Conservation (phyloP, 2,113 vertebrate genomes). For the Sapayoa aenigma region DNA sequence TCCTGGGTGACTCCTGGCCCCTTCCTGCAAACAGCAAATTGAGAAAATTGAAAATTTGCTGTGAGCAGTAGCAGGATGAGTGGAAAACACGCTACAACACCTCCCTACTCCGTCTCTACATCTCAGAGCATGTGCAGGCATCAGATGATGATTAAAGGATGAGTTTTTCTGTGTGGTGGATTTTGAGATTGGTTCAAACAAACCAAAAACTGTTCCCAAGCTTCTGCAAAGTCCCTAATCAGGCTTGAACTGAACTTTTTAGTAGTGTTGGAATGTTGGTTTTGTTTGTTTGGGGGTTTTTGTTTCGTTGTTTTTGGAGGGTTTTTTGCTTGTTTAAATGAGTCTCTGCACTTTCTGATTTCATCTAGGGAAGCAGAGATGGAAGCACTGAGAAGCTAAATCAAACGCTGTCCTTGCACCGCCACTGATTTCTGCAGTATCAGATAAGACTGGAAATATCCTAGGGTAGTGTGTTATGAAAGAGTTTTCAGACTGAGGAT, state of each 20-base stretch:
- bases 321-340: not conserved
- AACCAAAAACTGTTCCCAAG: not conserved
- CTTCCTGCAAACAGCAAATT: not conserved
- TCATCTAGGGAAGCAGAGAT: not conserved
- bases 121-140: not conserved
- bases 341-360: not conserved
- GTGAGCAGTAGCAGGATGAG: not conserved
- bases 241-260: not conserved
- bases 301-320: not conserved
- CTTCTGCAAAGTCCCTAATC: not conserved
- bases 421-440: not conserved
- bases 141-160: not conserved
- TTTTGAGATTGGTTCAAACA: not conserved
- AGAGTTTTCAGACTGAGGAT: not conserved
- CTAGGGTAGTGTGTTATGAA: not conserved
- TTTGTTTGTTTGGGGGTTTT: not conserved
- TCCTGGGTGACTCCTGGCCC: not conserved
- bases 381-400: not conserved
- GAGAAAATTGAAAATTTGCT: not conserved
- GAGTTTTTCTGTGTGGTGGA: not conserved
- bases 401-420: not conserved
- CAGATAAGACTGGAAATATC: not conserved
- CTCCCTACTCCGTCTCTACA: accelerated
- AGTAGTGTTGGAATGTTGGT: not conserved
- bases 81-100: not conserved